Evolutionary conservation across 2,888 invertebrate genomes (phyloP).

Genomic region (Acleris emargana): DNA sequence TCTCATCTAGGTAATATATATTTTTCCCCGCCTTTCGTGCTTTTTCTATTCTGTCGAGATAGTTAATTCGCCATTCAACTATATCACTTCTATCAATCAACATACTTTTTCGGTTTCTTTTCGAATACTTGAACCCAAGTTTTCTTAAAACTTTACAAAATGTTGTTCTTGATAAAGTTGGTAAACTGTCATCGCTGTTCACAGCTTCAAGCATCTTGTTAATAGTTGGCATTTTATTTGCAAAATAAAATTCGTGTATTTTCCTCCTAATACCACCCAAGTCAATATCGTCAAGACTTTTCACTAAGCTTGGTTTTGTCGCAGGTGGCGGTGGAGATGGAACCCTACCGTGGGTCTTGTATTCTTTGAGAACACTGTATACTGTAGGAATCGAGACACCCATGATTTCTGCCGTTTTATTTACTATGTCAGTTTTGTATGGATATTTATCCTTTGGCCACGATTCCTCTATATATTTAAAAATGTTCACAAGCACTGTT

Average conservation of each 20-base stretch:
- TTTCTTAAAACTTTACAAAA: conserved; percentile 15
- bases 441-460: conserved; percentile 5
- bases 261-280: conserved; percentile 5
- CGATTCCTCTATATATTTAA: conserved; percentile 14
- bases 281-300: conserved; percentile 7
- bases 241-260: conserved; percentile 7
- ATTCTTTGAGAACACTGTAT: conserved; percentile 19
- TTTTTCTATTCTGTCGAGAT: neutral
- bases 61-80: conserved; percentile 2
- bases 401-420: conserved; percentile 19
- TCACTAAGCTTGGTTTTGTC: conserved; percentile 11
- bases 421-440: neutral
- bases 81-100: conserved; percentile 17
- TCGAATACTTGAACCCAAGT: conserved; percentile 18
- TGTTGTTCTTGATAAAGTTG: neutral
- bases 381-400: conserved; percentile 19
- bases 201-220: conserved; percentile 1
- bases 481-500: conserved; percentile 13
- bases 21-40: no score
- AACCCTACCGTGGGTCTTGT: conserved; percentile 16
- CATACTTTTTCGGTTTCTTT: conserved; percentile 25
- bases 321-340: conserved; percentile 11
- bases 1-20: no score
- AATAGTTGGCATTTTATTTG: conserved; percentile 4
- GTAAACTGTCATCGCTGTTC: neutral